These are phyloP conservation scores for Oxytorus armatus DNA, from an alignment of 2,888 invertebrate species.

Conservation along the genomic window DNA sequence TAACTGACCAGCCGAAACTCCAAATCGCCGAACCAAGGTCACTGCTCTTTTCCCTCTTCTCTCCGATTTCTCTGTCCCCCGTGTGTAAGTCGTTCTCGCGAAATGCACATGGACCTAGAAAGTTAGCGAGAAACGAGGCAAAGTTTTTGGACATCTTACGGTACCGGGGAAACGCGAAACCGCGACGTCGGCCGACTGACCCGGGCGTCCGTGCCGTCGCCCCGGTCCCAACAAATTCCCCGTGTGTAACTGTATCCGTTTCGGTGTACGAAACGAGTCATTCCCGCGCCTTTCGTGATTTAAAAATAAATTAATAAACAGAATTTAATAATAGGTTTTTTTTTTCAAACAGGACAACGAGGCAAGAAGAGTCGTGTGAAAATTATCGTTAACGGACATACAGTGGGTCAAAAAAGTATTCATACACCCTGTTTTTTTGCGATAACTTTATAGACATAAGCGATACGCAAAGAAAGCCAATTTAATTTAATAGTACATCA, in stretches of 20 bases:
- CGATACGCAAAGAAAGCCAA: no score
- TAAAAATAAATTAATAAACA: no score
- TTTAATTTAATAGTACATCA: no score
- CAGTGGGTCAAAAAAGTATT: no score
- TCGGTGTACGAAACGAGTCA: conserved; percentile 36
- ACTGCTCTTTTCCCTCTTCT: conserved; percentile 14
- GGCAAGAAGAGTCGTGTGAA: background rate
- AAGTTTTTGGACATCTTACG: conserved; percentile 44
- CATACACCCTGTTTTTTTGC: no score
- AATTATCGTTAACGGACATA: background rate
- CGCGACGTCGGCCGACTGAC: conserved; percentile 44
- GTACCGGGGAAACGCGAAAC: conserved; percentile 24
- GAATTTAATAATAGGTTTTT: no score
- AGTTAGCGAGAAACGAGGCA: conserved; percentile 6
- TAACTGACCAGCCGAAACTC: conserved; percentile 66
- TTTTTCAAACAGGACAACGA: background rate
- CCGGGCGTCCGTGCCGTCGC: background rate
- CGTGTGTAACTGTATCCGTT: conserved; percentile 41
- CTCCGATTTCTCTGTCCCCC: background rate
- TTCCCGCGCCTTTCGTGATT: background rate
- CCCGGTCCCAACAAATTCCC: conserved; percentile 29
- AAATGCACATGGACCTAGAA: conserved; percentile 47
- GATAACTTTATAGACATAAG: no score
- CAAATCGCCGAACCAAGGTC: conserved; percentile 56
- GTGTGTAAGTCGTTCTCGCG: background rate